Evolutionary conservation across 2,797 vertebrate genomes (phyloP).

Genomic region (Amblyopsis hoosieri): DNA sequence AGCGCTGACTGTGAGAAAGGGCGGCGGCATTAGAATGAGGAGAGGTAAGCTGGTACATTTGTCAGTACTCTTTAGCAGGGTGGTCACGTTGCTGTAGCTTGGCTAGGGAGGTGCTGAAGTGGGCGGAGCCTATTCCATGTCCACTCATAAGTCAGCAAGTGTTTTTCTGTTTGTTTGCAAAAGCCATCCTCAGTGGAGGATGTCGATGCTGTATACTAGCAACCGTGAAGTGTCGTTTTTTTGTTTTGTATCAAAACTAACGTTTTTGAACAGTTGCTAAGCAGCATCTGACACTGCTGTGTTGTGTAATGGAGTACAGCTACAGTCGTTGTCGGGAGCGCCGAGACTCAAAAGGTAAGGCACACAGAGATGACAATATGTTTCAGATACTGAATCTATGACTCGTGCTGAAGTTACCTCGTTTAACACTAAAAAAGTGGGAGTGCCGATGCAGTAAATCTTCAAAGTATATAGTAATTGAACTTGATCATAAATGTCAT

Average conservation of each 20-base stretch:
- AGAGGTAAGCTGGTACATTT: conserved; percentile 26
- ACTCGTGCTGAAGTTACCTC: not conserved
- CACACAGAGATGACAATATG: conserved; percentile 11
- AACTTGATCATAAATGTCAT: not conserved
- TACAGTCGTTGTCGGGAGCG: conserved; percentile 25
- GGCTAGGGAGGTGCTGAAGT: conserved; percentile 33
- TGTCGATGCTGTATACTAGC: not conserved
- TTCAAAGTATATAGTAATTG: conserved; percentile 7
- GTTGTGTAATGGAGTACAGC: conserved; percentile 60
- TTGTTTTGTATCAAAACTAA: no score
- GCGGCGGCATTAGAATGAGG: conserved; percentile 1
- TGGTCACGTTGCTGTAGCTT: conserved; percentile 37
- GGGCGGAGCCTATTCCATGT: conserved; percentile 2
- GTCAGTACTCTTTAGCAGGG: conserved; percentile 26
- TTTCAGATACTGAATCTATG: not conserved
- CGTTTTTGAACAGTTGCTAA: not conserved
- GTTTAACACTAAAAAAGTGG: not conserved
- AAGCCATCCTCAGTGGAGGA: not conserved
- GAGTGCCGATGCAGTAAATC: not conserved
- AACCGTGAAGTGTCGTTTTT: no score
- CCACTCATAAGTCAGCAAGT: not conserved
- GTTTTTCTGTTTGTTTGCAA: not conserved
- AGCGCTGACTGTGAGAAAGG: conserved; percentile 5
- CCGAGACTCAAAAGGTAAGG: conserved; percentile 49
- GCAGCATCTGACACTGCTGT: not conserved